Base-by-base conservation (phyloP, 2,888 invertebrate genomes). In the Nomada ruficornis region DNA sequence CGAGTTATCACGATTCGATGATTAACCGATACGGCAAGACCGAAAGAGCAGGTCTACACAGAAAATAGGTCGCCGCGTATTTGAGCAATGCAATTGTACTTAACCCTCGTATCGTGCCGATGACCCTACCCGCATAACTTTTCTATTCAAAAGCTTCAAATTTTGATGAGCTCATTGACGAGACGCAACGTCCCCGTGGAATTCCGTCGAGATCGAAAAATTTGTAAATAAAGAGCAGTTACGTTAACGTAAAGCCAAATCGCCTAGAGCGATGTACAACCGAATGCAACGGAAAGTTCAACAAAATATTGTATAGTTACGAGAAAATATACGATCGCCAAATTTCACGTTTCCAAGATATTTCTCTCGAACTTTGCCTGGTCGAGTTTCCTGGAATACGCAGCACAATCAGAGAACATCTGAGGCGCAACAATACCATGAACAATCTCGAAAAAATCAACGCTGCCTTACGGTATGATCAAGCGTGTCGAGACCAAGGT, bases 401-500 rank as follows among this genome's bases (percentile, higher is more conserved):
- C 18, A 5, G 15, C n/a, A 57, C 13, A 9, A 18, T 11, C 13
- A 15, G 62, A 23, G 20, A 18, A 2, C 36, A 7, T n/a, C 23
- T 5, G 13, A 20, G 42, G 62, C 50, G 59, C 36, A 67, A 74
- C 74, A 63, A 67, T 68, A 44, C 36, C 20, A 15, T 20, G 10
- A 52, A 20, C 47, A 13, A 15, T 13, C 13, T n/a, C 20, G 60
- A 72, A 68, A 65, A 79, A 81, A 47, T 36, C 15, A 36, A 15
- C 15, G 13, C 50, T 36, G 13, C 59, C 23, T 2, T 18, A 50
- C 11, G n/a, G 44, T 44, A 73, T 80, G 23, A 73, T 82, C 64
- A 52, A 76, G 70, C 71, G 74, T 74, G 68, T 71, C 72, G 72
- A 42, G 77, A 36, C 26, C 72, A 68, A 72, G 71, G 72, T 69